Percentiles rank a stretch among this genome's conserved stretches.
phyloP scores from a whole-genome alignment of 2,113 vertebrate species.

The Echinops telfairi region DNA sequence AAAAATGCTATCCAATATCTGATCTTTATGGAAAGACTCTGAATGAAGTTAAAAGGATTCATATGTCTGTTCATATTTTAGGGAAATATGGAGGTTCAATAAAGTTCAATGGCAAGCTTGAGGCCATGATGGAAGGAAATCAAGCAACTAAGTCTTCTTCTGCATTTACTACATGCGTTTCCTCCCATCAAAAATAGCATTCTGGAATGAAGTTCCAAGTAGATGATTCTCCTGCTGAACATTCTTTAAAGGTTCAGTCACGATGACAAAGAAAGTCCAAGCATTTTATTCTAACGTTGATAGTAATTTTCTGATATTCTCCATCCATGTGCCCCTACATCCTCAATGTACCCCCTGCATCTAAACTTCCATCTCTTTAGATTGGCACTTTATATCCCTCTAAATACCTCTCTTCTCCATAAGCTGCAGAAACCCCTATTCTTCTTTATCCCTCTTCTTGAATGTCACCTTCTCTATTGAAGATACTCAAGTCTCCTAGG shows the following conservation, averaged over 20 bases:
- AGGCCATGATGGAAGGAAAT: constrained; percentile 1
- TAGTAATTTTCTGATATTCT: background rate
- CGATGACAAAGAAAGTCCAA: background rate
- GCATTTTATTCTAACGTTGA: background rate
- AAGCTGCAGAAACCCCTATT: background rate
- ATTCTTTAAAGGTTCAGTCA: background rate
- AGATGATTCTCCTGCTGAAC: background rate
- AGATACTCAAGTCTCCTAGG: background rate
- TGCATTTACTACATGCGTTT: background rate
- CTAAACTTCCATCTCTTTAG: background rate
- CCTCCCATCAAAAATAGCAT: background rate
- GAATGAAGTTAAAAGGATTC: background rate
- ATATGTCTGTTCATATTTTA: background rate
- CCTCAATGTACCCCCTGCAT: background rate
- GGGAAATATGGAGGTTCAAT: background rate
- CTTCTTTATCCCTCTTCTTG: background rate
- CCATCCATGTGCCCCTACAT: background rate
- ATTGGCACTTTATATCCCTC: background rate
- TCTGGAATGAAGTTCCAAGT: constrained; percentile 24
- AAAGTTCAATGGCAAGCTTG: background rate
- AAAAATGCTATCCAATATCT: background rate
- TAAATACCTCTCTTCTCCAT: background rate
- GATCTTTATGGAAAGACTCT: background rate
- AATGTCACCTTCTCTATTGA: background rate
- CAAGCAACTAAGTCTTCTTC: background rate